phyloP scores from a whole-genome alignment of 2,888 invertebrate genomes.

The Trichogramma evanescens region DNA sequence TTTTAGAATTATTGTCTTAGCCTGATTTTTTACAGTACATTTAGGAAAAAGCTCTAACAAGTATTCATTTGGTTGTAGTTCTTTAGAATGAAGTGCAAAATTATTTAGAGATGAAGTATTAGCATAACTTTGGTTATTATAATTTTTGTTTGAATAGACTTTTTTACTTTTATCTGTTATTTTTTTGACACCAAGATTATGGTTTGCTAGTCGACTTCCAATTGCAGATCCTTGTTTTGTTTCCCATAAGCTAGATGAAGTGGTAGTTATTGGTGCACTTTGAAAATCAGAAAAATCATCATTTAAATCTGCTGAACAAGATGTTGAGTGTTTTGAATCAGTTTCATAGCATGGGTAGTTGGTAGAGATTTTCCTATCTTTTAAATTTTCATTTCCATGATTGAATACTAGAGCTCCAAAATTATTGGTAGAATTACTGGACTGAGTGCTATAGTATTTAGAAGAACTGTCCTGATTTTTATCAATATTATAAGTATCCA shows the following conservation, averaged over 20 bases:
- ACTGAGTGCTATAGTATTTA: not conserved
- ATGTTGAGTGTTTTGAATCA: constrained; percentile 16
- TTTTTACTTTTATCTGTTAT: constrained; percentile 37
- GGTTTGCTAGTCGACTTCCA: constrained; percentile 49
- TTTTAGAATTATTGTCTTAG: constrained; percentile 43
- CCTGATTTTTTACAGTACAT: constrained; percentile 39
- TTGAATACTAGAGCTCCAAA: not conserved
- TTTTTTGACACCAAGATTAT: constrained; percentile 46
- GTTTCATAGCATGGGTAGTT: not conserved
- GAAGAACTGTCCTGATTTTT: constrained; percentile 10
- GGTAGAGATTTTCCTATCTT: constrained; percentile 15
- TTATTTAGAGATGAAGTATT: constrained; percentile 4
- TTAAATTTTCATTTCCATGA: constrained; percentile 10
- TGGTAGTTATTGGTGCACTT: constrained; percentile 37
- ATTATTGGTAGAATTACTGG: constrained; percentile 1
- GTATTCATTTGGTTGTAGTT: constrained; percentile 24
- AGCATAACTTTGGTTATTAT: constrained; percentile 15
- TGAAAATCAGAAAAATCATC: constrained; percentile 52
- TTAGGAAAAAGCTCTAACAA: constrained; percentile 40
- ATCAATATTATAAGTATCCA: constrained; percentile 2
- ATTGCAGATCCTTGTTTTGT: constrained; percentile 43
- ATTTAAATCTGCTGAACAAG: constrained; percentile 24
- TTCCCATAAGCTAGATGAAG: constrained; percentile 34
- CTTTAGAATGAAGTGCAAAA: constrained; percentile 18
- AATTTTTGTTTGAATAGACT: constrained; percentile 23